A percentile compares a stretch with the other conserved stretches of the same genome.
Conservation (phyloP, 2,888 invertebrate species). For the Andrena camellia region DNA sequence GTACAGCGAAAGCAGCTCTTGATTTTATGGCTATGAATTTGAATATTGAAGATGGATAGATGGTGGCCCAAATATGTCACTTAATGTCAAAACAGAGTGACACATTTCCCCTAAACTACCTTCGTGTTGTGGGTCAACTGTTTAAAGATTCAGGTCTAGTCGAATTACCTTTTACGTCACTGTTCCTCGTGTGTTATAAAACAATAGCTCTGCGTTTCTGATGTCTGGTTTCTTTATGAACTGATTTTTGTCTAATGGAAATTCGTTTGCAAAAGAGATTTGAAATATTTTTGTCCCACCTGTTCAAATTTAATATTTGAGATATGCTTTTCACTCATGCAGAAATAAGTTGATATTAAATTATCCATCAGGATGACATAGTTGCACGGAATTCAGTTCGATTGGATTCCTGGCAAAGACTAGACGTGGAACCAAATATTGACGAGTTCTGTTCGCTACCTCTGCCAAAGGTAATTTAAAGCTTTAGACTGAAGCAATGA, state of each 20-base stretch:
- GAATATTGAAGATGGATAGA: conserved; percentile 4
- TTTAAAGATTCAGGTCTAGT: neutral
- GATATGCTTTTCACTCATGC: too few relatives aligned
- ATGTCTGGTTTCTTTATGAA: too few relatives aligned
- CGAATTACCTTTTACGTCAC: too few relatives aligned
- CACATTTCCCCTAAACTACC: neutral
- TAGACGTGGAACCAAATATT: neutral
- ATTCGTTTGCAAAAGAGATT: too few relatives aligned
- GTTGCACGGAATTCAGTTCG: neutral
- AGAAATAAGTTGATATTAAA: too few relatives aligned
- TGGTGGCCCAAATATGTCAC: neutral
- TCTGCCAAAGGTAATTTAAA: conserved; percentile 37
- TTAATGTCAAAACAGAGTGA: neutral
- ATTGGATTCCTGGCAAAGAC: neutral
- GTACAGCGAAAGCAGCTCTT: too few relatives aligned
- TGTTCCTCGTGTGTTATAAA: too few relatives aligned
- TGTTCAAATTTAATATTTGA: neutral
- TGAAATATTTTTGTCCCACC: too few relatives aligned
- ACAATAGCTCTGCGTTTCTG: too few relatives aligned
- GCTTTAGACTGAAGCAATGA: conserved; percentile 38
- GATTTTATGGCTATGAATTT: neutral
- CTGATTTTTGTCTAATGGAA: too few relatives aligned
- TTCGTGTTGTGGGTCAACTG: neutral
- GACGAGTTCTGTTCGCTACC: conserved; percentile 19
- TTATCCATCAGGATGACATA: neutral